Conservation (phyloP, 2,888 invertebrate genomes). For the Lepidochrysops patricia region DNA sequence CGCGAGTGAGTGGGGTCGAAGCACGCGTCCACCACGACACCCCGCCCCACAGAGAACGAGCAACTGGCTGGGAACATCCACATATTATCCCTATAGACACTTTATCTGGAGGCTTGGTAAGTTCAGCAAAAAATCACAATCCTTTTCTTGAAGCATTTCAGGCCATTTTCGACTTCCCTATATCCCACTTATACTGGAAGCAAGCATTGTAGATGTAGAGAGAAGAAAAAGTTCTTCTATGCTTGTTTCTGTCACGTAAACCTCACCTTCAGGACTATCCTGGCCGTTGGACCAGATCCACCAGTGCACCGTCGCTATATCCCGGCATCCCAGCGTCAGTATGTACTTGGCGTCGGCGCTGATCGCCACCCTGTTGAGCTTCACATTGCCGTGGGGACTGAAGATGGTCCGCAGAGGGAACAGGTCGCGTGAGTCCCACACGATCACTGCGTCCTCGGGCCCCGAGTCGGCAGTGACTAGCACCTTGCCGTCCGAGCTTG, state of each 20-base stretch:
- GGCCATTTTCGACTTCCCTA: too few species aligned
- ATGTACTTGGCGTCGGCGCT: slow-evolving; percentile 75
- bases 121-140: too few species aligned
- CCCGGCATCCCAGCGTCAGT: slow-evolving; percentile 67
- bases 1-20: slow-evolving; percentile 49
- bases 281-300: slow-evolving; percentile 77
- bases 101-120: too few species aligned
- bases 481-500: slow-evolving; percentile 70
- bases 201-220: too few species aligned
- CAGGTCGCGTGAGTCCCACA: slow-evolving; percentile 72
- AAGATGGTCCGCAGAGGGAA: slow-evolving; percentile 72
- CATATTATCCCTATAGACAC: too few species aligned
- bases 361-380: slow-evolving; percentile 53
- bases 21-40: slow-evolving; percentile 40
- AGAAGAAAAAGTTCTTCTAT: too few species aligned
- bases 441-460: slow-evolving; percentile 69
- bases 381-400: slow-evolving; percentile 58
- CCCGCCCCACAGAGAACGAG: slow-evolving; percentile 28
- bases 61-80: background rate
- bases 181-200: too few species aligned
- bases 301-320: slow-evolving; percentile 61
- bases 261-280: slow-evolving; percentile 70
- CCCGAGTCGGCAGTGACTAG: slow-evolving; percentile 75
- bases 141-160: too few species aligned
- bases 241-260: background rate